These are phyloP conservation scores for Dipus sagitta DNA, from an alignment of 2,797 vertebrate genomes.

Conservation along the genomic window DNA sequence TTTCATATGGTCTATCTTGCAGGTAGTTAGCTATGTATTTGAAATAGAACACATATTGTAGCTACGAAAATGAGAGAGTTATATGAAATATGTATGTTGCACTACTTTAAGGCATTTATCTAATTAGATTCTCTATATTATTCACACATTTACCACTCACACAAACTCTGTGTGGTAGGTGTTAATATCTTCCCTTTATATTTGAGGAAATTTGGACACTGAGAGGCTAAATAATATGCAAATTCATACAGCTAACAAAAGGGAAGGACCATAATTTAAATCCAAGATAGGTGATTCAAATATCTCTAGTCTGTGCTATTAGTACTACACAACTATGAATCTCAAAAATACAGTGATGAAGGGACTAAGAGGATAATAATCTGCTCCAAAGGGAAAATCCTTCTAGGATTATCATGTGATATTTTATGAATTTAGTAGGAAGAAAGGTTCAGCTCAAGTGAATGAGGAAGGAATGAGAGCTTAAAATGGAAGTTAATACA, in stretches of 20 bases:
- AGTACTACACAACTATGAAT: neutral
- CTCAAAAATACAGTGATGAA: constrained; percentile 13
- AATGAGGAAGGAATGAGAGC: neutral
- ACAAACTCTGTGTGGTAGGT: neutral
- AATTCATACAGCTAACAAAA: neutral
- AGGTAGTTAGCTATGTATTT: neutral
- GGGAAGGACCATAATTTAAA: neutral
- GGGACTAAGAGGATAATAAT: neutral
- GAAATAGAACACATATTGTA: neutral
- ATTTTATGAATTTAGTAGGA: neutral
- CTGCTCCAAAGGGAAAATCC: constrained; percentile 17
- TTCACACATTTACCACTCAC: neutral
- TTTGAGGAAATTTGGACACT: neutral
- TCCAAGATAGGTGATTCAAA: neutral
- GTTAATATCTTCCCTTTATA: constrained; percentile 28
- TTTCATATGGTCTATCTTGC: neutral
- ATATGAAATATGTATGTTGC: neutral
- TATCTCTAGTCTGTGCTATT: constrained; percentile 3
- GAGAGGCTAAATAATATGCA: neutral
- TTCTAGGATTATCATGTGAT: neutral
- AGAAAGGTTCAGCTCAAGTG: constrained; percentile 28
- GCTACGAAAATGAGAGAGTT: neutral
- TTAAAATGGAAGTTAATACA: constrained; percentile 8
- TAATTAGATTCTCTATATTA: constrained; percentile 17
- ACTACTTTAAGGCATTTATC: neutral